Base-by-base conservation (phyloP, 2,888 invertebrate genomes). In the Tetranychus truncatus region DNA sequence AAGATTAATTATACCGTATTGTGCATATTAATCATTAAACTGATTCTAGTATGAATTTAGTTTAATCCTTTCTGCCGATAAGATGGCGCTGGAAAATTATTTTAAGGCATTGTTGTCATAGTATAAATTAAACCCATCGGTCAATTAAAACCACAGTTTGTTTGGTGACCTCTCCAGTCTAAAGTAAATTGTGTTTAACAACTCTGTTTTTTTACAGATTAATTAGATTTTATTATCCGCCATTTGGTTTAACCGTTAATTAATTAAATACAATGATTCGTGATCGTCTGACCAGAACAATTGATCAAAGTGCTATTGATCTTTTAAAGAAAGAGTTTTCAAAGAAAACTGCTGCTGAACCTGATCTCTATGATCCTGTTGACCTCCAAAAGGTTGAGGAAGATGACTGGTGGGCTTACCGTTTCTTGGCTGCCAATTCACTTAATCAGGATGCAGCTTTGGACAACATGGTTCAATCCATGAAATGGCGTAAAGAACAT, bases 401-500 rank as follows among this genome's bases (percentile, higher is more conserved):
- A 55, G 69, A 69, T 24, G 69, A 69, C n/a, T 69, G 69, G 69
- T 69, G 20, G 21, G 69, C n/a, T 20, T 24, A 34, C 11, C 69
- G 69, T 24, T 69, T 69, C 24, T 24, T 69, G 6, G 21, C 24
- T 9, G 21, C 1, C 11, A 34, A 69, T 20, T 20, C n/a, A 20
- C 21, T 20, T 24, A 34, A 69, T 4, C 69, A 34, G 8, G 24
- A 69, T 18, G n/a, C 24, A 18, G 69, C 69, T 24, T 9, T 24
- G 11, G 24, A 34, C 9, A n/a, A 9, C 9, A 21, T 69, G 69
- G n/a, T 69, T 24, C 15, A 69, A 34, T 20, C 69, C 9, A 21
- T 69, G 69, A 69, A 69, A 34, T 69, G 69, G 69, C 69, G 69
- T 69, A 69, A 69, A 69, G 8, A 9, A 11, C 69, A 69, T 20